phyloP scores from a whole-genome alignment of 2,888 invertebrate species.

The Candidula unifasciata region DNA sequence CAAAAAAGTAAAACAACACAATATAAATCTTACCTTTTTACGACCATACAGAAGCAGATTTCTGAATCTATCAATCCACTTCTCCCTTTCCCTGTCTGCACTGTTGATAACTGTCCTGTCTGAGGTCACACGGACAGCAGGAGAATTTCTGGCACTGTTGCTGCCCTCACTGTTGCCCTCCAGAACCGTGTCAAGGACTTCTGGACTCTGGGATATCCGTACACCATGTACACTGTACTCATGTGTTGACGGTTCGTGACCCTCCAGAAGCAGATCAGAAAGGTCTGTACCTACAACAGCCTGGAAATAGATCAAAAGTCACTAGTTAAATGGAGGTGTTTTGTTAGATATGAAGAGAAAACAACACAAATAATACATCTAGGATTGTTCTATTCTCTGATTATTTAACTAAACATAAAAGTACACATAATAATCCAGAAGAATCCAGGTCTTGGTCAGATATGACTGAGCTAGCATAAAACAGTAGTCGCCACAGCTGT shows the following conservation, averaged over 20 bases:
- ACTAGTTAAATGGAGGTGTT: not conserved
- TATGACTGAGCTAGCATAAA: no score
- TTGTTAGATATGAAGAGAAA: not conserved
- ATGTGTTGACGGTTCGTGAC: conserved; percentile 78
- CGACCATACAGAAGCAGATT: conserved; percentile 91
- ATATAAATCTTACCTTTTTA: conserved; percentile 81
- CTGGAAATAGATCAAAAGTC: conserved; percentile 79
- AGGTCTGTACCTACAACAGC: conserved; percentile 96
- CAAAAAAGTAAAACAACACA: not conserved
- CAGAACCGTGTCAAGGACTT: conserved; percentile 58
- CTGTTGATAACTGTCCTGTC: conserved; percentile 67
- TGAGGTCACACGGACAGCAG: conserved; percentile 55
- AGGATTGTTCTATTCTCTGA: no score
- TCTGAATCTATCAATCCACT: conserved; percentile 87
- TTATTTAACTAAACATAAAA: no score
- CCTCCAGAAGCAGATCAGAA: conserved; percentile 91
- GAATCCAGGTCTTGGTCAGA: no score
- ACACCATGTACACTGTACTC: conserved; percentile 68
- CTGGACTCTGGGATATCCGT: conserved; percentile 65
- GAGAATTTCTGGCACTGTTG: conserved; percentile 44
- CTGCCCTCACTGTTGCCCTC: conserved; percentile 55
- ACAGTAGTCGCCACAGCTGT: no score
- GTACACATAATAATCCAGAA: no score
- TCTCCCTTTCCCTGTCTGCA: conserved; percentile 70
- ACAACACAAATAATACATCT: not conserved